Evolutionary conservation across 2,888 invertebrate genomes (phyloP).

Genomic region (Coremacera marginata): DNA sequence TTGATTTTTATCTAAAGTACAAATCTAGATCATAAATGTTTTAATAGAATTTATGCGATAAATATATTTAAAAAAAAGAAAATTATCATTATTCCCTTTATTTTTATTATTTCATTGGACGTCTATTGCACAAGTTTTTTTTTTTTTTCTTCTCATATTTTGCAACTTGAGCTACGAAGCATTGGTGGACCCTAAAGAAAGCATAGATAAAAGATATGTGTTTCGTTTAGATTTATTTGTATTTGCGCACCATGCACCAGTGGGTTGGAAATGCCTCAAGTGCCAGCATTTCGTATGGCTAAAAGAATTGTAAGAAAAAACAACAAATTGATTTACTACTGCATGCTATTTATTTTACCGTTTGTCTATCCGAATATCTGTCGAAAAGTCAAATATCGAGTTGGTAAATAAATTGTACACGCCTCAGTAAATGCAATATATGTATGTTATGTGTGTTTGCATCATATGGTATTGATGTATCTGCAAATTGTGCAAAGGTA

Average conservation of each 20-base stretch:
- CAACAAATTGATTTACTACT: slow-evolving; percentile 1
- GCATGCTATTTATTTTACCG: background rate
- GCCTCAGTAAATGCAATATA: background rate
- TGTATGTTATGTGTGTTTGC: no score
- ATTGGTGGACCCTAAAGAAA: background rate
- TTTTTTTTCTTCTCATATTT: no score
- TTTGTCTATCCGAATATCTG: background rate
- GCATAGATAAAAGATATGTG: background rate
- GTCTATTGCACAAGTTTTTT: no score
- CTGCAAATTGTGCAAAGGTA: no score
- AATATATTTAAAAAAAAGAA: no score
- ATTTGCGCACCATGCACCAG: background rate
- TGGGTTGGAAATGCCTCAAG: background rate
- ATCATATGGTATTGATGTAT: no score
- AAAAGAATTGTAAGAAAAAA: background rate
- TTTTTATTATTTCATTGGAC: no score
- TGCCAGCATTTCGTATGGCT: background rate
- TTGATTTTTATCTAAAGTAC: no score
- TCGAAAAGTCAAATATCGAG: background rate
- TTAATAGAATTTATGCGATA: no score
- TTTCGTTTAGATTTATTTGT: background rate
- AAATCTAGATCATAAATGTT: no score
- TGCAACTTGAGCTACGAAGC: background rate
- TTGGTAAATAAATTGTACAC: background rate
- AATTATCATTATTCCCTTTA: no score